Conservation (phyloP, 2,797 vertebrate species). For the Leptoclinus maculatus region DNA sequence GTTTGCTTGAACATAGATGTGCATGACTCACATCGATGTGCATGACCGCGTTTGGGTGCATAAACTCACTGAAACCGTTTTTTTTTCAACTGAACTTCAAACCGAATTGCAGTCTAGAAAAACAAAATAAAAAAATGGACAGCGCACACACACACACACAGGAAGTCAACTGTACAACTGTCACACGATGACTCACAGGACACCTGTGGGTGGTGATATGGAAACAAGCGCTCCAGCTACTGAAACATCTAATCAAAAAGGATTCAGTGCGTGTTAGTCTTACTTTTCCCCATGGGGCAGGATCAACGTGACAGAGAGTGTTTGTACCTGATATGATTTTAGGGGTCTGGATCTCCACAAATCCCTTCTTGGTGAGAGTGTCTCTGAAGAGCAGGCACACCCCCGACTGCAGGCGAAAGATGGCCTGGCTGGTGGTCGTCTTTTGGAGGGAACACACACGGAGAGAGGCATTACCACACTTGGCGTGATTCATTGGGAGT, state of each 20-base stretch:
- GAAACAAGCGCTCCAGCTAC: constrained; percentile 7
- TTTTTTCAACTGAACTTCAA: not conserved
- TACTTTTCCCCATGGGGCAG: not conserved
- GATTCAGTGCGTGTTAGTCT: not conserved
- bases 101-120: not conserved
- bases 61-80: not conserved
- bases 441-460: constrained; percentile 69
- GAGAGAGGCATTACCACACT: constrained; percentile 32
- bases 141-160: not conserved
- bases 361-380: constrained; percentile 94
- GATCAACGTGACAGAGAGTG: not conserved
- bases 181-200: constrained; percentile 43
- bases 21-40: not conserved
- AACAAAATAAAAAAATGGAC: not conserved
- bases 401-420: constrained; percentile 95
- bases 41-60: not conserved
- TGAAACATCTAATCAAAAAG: constrained; percentile 17
- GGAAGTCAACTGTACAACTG: constrained; percentile 51
- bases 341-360: constrained; percentile 99
- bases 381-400: constrained; percentile 98
- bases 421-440: constrained; percentile 97
- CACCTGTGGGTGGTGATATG: constrained; percentile 33
- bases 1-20: not conserved
- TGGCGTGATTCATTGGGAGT: constrained; percentile 27
- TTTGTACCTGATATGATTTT: constrained; percentile 98